Evolutionary conservation across 2,797 vertebrate species (phyloP), one percentile per base, ranked within the genome.

Genomic region (Miichthys miiuy): DNA sequence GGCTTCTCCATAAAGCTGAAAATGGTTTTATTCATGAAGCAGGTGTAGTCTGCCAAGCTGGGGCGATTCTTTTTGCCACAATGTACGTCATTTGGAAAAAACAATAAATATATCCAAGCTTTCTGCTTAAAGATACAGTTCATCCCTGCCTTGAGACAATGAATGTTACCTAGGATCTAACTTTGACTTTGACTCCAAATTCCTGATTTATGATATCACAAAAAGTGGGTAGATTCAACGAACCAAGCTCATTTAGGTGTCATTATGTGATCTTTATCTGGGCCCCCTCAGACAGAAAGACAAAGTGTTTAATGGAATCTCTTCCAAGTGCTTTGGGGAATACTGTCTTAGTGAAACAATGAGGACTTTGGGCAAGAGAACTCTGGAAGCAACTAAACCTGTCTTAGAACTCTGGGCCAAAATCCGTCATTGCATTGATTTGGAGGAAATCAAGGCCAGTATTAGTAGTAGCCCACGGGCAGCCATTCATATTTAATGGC

Each of bases 21-120:
- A 85, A 75, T 25, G 13, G 25, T 69, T 71, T 82, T 73, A 51
- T 77, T 77, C 47, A 34, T 44, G 16, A 62, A 72, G 30, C 51
- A n/a, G 52, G 23, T 30, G 54, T 30, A 38, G 76, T 38, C 46
- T 64, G 61, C 52, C 18, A 46, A 62, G 23, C 5, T n/a, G 12
- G 42, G 65, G 12, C 51, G 17, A 27, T n/a, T 68, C 6, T 54
- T 20, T 51, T 1, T 38, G 8, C 51, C 42, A 47, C 38, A 61
- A 68, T 51, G 6, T 20, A 63, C 23, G 0, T 72, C 54, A 69
- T 51, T 16, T 58, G 47, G 13, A 5, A 51, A 41, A 62, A 44
- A 66, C 41, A 60, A n/a, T 5, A 47, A 69, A 66, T 16, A 61
- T 25, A 16, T 13, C 27, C 10, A 34, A 23, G 20, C 25, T 42